Evolutionary conservation across 2,113 vertebrate genomes (phyloP).

Genomic region (Dipodomys merriami): DNA sequence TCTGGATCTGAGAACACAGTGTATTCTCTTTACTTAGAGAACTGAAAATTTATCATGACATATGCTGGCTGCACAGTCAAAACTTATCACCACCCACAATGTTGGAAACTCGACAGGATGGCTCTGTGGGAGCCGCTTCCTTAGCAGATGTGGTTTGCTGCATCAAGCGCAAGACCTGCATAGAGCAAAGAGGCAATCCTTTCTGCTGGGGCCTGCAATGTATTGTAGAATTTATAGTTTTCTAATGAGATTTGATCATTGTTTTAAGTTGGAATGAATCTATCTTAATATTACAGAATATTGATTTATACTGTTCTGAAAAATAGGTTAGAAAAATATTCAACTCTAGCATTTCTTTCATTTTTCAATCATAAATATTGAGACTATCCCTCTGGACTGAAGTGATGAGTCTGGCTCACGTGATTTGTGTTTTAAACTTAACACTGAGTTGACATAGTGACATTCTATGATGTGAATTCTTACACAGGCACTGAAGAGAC

Average conservation of each 20-base stretch:
- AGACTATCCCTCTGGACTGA: neutral
- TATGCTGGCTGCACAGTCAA: conserved; percentile 60
- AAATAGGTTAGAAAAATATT: conserved; percentile 8
- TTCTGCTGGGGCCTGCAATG: neutral
- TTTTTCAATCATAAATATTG: neutral
- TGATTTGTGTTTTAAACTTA: neutral
- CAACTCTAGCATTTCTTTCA: neutral
- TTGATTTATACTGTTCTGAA: neutral
- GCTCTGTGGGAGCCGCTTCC: neutral
- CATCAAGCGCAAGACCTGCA: neutral
- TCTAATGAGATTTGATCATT: neutral
- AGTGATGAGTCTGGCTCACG: conserved; percentile 21
- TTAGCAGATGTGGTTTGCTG: neutral
- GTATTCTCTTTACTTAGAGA: conserved; percentile 32
- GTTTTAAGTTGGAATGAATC: neutral
- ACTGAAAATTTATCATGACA: conserved; percentile 57
- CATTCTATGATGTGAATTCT: neutral
- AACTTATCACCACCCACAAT: conserved; percentile 52
- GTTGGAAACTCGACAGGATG: neutral
- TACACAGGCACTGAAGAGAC: neutral
- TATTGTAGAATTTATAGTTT: neutral
- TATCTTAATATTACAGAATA: neutral
- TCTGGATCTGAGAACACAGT: conserved; percentile 23
- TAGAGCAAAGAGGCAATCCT: neutral
- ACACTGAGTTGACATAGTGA: neutral